Percentiles rank a stretch among this genome's conserved stretches.
phyloP scores from a whole-genome alignment of 2,888 invertebrate genomes.

The Lasioglossum calceatum region DNA sequence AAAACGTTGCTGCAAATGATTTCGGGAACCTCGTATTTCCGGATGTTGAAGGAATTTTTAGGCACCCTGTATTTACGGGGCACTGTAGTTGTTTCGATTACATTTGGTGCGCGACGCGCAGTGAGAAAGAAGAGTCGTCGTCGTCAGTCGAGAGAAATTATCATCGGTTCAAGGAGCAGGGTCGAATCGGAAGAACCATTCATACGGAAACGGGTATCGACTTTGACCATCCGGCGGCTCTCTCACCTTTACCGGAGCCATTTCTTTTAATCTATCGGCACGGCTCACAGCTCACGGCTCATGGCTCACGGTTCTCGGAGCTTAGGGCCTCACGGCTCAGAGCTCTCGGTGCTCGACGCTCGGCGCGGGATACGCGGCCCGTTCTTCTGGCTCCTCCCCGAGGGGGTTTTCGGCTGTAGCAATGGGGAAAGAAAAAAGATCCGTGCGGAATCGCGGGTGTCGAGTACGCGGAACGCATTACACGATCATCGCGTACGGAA shows the following conservation, averaged over 20 bases:
- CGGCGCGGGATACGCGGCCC: not conserved
- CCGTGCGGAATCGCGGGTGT: slow-evolving; percentile 59
- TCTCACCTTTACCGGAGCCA: slow-evolving; percentile 53
- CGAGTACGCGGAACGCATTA: slow-evolving; percentile 71
- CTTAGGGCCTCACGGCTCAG: not conserved
- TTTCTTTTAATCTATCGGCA: slow-evolving; percentile 59
- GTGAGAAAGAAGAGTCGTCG: not conserved
- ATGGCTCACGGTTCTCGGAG: not conserved
- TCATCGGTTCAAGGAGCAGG: slow-evolving; percentile 9
- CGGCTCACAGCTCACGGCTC: slow-evolving; percentile 2
- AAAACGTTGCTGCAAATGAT: no score
- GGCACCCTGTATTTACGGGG: not conserved
- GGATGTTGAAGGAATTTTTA: no score
- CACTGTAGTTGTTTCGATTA: not conserved
- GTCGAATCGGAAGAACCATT: slow-evolving; percentile 24
- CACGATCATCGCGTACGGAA: slow-evolving; percentile 76
- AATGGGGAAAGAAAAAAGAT: slow-evolving; percentile 27
- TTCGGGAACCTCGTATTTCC: no score
- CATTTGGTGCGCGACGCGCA: not conserved
- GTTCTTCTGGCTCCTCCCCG: slow-evolving; percentile 47
- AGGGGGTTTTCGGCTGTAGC: slow-evolving; percentile 40
- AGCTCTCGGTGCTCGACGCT: not conserved
- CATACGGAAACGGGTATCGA: slow-evolving; percentile 55
- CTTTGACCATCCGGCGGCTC: slow-evolving; percentile 50
- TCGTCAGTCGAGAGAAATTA: slow-evolving; percentile 22